A percentile compares a stretch with the other conserved stretches of the same genome.
phyloP scores from a whole-genome alignment of 2,888 invertebrate genomes.

The Cataglyphis livida region DNA sequence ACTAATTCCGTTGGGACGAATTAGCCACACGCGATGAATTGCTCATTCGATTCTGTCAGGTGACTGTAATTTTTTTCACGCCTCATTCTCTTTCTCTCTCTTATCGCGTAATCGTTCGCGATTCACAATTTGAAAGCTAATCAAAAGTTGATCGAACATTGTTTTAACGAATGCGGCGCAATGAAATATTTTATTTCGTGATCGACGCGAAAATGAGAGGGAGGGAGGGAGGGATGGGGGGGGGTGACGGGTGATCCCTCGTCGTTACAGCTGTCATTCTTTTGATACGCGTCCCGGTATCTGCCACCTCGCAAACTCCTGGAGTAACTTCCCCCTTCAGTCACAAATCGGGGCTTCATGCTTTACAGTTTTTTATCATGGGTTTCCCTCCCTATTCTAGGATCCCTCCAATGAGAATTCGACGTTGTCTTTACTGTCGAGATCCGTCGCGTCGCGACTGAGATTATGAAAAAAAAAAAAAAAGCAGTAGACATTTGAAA shows the following conservation, averaged over 20 bases:
- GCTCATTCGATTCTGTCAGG: background rate
- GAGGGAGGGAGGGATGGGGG: no score
- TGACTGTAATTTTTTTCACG: slow-evolving; percentile 29
- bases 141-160: background rate
- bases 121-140: slow-evolving; percentile 8
- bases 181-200: background rate
- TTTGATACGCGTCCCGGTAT: slow-evolving; percentile 36
- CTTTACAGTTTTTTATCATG: slow-evolving; percentile 77
- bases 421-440: slow-evolving; percentile 45
- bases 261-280: slow-evolving; percentile 40
- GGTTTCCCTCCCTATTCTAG: slow-evolving; percentile 2
- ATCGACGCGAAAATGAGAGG: slow-evolving; percentile 7
- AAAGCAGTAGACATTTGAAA: slow-evolving; percentile 14
- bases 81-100: background rate
- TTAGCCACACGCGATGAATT: slow-evolving; percentile 16
- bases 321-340: slow-evolving; percentile 18
- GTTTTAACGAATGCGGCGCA: background rate
- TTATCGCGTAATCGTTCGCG: background rate
- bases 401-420: slow-evolving; percentile 35
- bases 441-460: slow-evolving; percentile 17
- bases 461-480: slow-evolving; percentile 21
- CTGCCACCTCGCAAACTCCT: slow-evolving; percentile 21
- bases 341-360: slow-evolving; percentile 69
- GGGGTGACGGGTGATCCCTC: slow-evolving; percentile 15
- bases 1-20: slow-evolving; percentile 31